A percentile compares a stretch with the other conserved stretches of the same genome.
Conservation (phyloP, 2,888 invertebrate genomes). For the Heteromyza rotundicornis region DNA sequence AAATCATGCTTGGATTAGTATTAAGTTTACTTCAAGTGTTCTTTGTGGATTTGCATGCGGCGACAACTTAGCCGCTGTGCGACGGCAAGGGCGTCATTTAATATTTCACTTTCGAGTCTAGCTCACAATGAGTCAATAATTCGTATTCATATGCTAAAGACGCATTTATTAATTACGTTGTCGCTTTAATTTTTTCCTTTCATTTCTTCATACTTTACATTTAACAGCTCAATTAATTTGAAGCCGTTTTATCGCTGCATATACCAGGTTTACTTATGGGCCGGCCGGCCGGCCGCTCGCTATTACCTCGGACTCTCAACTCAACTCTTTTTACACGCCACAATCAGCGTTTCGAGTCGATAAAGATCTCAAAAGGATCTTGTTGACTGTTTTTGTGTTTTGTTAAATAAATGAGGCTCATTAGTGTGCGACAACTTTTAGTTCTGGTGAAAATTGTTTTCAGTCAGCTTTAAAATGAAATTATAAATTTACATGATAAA, state of each 20-base stretch:
- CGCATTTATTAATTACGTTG: slow-evolving; percentile 54
- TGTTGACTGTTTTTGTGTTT: slow-evolving; percentile 46
- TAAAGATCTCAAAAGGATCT: slow-evolving; percentile 61
- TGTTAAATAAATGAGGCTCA: slow-evolving; percentile 50
- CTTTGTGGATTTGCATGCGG: too few species aligned
- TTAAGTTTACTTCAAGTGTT: too few species aligned
- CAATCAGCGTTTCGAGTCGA: slow-evolving; percentile 39
- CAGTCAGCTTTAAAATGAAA: slow-evolving; percentile 56
- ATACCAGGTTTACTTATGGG: slow-evolving; percentile 39
- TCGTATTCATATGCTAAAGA: slow-evolving; percentile 10
- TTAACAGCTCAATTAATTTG: slow-evolving; percentile 53
- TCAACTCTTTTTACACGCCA: slow-evolving; percentile 10
- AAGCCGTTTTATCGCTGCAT: slow-evolving; percentile 20
- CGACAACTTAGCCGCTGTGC: too few species aligned
- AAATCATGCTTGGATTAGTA: too few species aligned
- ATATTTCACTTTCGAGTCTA: not conserved
- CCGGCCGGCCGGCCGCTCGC: slow-evolving; percentile 40
- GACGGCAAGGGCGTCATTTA: not conserved
- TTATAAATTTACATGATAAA: slow-evolving; percentile 57
- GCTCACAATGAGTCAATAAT: too few species aligned
- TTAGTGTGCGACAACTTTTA: slow-evolving; percentile 58
- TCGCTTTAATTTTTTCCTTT: slow-evolving; percentile 54
- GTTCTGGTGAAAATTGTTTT: slow-evolving; percentile 60
- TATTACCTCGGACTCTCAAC: slow-evolving; percentile 42
- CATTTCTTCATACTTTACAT: slow-evolving; percentile 51